Evolutionary conservation across 1,140 invertebrate species (phyloP).

Genomic region (Arctopsyche grandis): DNA sequence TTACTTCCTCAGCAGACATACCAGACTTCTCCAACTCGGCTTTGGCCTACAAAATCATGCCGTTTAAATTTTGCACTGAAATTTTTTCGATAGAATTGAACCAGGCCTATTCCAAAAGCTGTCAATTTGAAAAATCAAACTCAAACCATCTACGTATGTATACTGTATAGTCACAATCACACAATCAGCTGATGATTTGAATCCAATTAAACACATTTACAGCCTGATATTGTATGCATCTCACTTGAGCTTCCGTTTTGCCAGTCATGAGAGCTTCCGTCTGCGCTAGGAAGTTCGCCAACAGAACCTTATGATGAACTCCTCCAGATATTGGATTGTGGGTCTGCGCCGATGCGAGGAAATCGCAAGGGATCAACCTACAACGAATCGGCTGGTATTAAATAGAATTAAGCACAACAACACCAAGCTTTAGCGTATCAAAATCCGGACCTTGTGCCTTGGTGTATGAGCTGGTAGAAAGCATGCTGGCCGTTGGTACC

Average conservation of each 20-base stretch:
- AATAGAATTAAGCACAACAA: background rate
- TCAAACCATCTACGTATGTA: background rate
- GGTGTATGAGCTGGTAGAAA: constrained; percentile 97
- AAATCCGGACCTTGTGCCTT: constrained; percentile 68
- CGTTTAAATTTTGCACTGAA: too few species aligned
- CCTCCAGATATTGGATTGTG: constrained; percentile 90
- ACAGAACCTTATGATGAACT: constrained; percentile 85
- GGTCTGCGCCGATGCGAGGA: constrained; percentile 92
- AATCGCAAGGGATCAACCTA: constrained; percentile 95
- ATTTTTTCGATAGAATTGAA: too few species aligned
- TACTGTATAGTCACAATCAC: too few species aligned
- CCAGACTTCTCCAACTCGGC: constrained; percentile 80
- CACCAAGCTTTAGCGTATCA: too few species aligned
- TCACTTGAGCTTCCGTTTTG: constrained; percentile 77
- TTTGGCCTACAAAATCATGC: constrained; percentile 69
- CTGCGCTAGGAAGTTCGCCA: constrained; percentile 98
- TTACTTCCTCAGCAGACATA: constrained; percentile 75
- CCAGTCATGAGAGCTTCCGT: constrained; percentile 97
- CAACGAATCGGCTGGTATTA: too few species aligned
- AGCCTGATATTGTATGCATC: background rate
- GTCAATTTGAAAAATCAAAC: background rate
- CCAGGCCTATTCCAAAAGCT: background rate
- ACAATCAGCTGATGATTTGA: too few species aligned
- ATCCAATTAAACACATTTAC: too few species aligned
- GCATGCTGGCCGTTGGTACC: constrained; percentile 99